Evolutionary conservation across 2,797 vertebrate genomes (phyloP), one percentile per base, ranked within the genome.

Genomic region (Melanotaenia boesemani): DNA sequence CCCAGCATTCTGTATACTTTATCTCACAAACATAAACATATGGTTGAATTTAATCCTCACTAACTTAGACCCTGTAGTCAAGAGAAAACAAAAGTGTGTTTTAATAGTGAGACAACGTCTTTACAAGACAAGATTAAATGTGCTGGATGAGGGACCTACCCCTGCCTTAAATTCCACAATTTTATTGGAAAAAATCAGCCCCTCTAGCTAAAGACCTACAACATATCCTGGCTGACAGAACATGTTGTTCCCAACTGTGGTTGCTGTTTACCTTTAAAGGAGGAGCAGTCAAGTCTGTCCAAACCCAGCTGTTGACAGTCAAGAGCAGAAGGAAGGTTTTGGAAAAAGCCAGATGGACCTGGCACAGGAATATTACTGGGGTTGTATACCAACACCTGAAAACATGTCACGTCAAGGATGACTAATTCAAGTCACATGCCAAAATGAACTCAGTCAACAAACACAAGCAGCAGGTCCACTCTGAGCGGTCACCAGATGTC

Each of bases 341-440:
- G 86, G 70, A 95, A 77, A 80, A 95, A 94, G 65, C 67, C 67
- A 28, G 82, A 79, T 24, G 85, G 80, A 22, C 70, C 70, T 70
- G 82, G 75, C 59, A 94, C 18, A 5, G 94, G 94, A 81, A 95
- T 69, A 60, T 91, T 93, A 67, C 91, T 90, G 48, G 94, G 93
- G 77, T 87, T 84, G 72, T 92, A 95, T 37, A 94, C 80, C 65
- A 94, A 74, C 57, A 96, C 77, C 75, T 95, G 64, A 50, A 71
- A 62, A 77, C 64, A 82, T 20, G 39, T 16, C 32, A 60, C 65
- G 88, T 95, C 86, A 93, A 93, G 91, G 89, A 85, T 28, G 37
- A 74, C 70, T 77, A 69, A 71, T 56, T 28, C 0, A 55, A 58
- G 73, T 59, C 68, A 65, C 68, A 78, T 54, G 13, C 5, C 2